phyloP scores from a whole-genome alignment of 2,797 vertebrate species.

The Myotis daubentonii region DNA sequence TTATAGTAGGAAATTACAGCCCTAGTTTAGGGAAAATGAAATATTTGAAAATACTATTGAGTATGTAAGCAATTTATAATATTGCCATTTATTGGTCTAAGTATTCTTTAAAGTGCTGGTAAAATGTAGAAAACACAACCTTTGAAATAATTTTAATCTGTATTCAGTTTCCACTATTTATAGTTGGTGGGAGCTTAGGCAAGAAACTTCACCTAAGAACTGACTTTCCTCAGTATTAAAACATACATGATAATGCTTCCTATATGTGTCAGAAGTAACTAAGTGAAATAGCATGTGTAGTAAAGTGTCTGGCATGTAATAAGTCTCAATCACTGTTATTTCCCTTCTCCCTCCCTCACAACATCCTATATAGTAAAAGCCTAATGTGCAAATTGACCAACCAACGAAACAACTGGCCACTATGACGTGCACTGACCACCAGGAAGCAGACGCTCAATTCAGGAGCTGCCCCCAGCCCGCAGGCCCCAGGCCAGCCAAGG shows the following conservation, averaged over 20 bases:
- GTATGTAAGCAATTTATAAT: neutral
- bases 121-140: neutral
- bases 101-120: neutral
- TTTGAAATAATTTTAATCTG: conserved; percentile 11
- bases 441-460: no score
- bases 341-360: neutral
- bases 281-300: neutral
- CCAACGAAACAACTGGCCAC: no score
- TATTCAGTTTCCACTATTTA: neutral
- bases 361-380: neutral
- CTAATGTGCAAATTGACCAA: no score
- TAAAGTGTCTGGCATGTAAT: neutral
- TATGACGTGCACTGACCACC: no score
- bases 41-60: neutral
- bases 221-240: neutral
- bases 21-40: neutral
- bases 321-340: neutral
- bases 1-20: neutral
- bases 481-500: no score
- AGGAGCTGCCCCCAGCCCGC: no score
- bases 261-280: neutral
- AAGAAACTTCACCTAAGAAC: neutral
- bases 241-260: neutral
- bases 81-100: neutral
- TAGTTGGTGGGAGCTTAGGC: neutral